Base-by-base conservation (phyloP, 2,888 invertebrate genomes). In the Apamea sordens region DNA sequence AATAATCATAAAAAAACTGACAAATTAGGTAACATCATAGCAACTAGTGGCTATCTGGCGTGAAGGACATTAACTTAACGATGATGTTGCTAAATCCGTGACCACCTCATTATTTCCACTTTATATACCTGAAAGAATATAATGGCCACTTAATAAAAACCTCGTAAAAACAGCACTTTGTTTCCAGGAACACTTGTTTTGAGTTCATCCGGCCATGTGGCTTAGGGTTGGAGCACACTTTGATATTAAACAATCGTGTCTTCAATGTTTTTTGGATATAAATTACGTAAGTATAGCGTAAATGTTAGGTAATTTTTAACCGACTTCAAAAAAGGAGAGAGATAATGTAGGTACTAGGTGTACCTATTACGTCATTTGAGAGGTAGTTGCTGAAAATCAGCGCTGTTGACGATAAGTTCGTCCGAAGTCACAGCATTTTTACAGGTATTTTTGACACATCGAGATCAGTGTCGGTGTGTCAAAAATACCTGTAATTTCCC, bases 81-180 rank as follows among this genome's bases (percentile, higher is more conserved):
- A 68, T 76, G 56, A 63, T 84, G 47, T 67, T 73, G 18, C 61
- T 63, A 71, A 70, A 79, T 81, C 67, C 73, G 68, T 73, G 41
- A 65, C 41, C 69, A 61, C 64, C 73, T 80, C 73, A 85, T 86
- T 77, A 88, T 79, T 63, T 79, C 79, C 73, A 88, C 82, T 88
- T 85, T 77, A 86, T 80, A 80, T 73, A 87, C 72, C 82, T 79
- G 80, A 80, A 32, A 72, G 72, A 85, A 83, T 59, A 68, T 83
- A 86, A 88, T 75, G 71, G 61, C 70, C 88, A 87, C 87, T 82
- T 88, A 89, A 89, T 89, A 84, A 86, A 89, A 83, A 76, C 77
- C 67, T 82, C 86, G 84, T 90, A 83, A 89, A 87, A 67, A 73
- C 64, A 80, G 56, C 83, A 79, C 82, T 84, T 77, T 65, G 68